Evolutionary conservation across 2,888 invertebrate species (phyloP).

Genomic region (Beris morrisii): DNA sequence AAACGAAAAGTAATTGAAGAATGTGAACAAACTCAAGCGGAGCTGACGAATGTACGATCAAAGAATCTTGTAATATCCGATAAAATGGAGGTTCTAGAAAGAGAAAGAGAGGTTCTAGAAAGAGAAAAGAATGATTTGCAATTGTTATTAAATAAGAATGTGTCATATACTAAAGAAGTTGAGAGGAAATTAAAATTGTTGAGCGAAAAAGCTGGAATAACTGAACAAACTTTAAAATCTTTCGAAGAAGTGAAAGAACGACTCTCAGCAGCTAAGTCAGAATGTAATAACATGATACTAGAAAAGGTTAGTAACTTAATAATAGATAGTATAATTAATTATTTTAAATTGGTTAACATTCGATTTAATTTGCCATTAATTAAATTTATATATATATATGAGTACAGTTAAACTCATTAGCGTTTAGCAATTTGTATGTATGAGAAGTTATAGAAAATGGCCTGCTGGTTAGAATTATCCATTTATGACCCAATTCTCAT

Average conservation of each 20-base stretch:
- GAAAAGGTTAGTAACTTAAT: too few relatives aligned
- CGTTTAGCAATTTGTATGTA: too few relatives aligned
- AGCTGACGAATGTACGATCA: constrained; percentile 23
- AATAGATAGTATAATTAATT: too few relatives aligned
- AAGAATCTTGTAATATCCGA: constrained; percentile 26
- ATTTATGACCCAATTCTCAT: too few relatives aligned
- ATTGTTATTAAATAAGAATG: not conserved
- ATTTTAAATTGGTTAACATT: too few relatives aligned
- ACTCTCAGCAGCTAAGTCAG: not conserved
- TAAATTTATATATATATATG: too few relatives aligned
- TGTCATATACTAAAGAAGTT: not conserved
- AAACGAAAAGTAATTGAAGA: constrained; percentile 16
- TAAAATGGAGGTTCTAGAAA: constrained; percentile 36
- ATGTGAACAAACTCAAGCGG: not conserved
- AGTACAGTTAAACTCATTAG: too few relatives aligned
- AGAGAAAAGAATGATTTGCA: constrained; percentile 5
- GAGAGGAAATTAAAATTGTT: not conserved
- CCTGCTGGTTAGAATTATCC: too few relatives aligned
- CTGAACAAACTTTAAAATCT: not conserved
- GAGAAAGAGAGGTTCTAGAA: constrained; percentile 27
- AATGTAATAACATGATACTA: not conserved
- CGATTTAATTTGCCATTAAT: too few relatives aligned
- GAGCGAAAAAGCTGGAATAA: not conserved
- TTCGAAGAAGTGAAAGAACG: not conserved
- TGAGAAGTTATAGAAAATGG: too few relatives aligned